phyloP scores from a whole-genome alignment of 2,113 vertebrate genomes.

The Eclectus roratus region DNA sequence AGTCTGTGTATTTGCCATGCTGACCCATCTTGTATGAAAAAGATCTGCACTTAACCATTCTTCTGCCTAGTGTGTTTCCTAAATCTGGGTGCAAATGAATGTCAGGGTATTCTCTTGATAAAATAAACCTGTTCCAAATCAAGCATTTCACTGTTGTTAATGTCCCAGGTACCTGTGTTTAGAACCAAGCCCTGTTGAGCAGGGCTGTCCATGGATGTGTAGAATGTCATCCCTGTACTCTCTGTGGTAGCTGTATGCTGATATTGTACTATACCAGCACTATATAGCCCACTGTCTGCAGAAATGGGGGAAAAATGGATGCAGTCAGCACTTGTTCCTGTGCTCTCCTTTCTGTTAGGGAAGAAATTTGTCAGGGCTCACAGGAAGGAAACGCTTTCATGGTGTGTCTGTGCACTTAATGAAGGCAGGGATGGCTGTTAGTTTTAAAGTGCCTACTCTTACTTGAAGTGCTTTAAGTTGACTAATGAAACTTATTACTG shows the following conservation, averaged over 20 bases:
- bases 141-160: not conserved
- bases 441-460: not conserved
- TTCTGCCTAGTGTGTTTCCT: not conserved
- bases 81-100: not conserved
- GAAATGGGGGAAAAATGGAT: not conserved
- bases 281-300: not conserved
- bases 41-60: not conserved
- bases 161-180: not conserved
- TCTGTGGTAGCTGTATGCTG: not conserved
- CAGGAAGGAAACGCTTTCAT: not conserved
- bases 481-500: constrained; percentile 25
- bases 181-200: not conserved
- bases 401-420: not conserved
- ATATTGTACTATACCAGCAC: not conserved
- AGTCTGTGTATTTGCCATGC: not conserved
- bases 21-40: not conserved
- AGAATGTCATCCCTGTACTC: not conserved
- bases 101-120: not conserved
- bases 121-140: not conserved
- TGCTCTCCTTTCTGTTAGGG: not conserved
- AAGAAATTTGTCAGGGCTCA: not conserved
- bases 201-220: not conserved
- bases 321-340: not conserved
- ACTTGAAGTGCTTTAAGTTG: not conserved
- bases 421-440: not conserved